Evolutionary conservation across 2,888 invertebrate genomes (phyloP).

Genomic region (Cheilosia soror): DNA sequence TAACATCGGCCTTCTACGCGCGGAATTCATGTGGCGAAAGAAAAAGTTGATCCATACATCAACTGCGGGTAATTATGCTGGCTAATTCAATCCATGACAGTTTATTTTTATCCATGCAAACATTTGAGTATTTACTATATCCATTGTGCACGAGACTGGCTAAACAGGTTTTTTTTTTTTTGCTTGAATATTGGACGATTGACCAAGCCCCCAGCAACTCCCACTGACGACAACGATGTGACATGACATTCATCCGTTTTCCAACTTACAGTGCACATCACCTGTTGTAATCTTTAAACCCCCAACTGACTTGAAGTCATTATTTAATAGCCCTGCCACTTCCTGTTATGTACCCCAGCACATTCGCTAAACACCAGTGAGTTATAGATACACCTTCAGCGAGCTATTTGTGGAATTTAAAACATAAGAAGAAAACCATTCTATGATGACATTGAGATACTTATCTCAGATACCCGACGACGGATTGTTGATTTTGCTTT

Average conservation of each 20-base stretch:
- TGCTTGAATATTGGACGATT: no score
- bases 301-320: not conserved
- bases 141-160: no score
- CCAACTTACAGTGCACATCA: slow-evolving; percentile 18
- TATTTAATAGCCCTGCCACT: slow-evolving; percentile 10
- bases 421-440: slow-evolving; percentile 13
- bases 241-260: slow-evolving; percentile 16
- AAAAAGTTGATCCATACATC: no score
- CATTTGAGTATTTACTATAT: no score
- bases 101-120: no score
- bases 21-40: no score
- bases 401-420: slow-evolving; percentile 24
- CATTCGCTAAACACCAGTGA: not conserved
- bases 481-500: slow-evolving; percentile 4
- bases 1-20: no score
- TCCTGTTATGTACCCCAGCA: not conserved
- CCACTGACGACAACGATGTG: slow-evolving; percentile 1
- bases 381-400: not conserved
- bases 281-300: slow-evolving; percentile 1
- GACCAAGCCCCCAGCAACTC: not conserved
- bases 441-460: slow-evolving; percentile 44
- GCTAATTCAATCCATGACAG: no score
- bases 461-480: slow-evolving; percentile 10
- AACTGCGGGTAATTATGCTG: no score
- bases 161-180: no score